Percentiles rank a stretch among this genome's conserved stretches.
phyloP scores from a whole-genome alignment of 2,888 invertebrate genomes.

The Drosophila infuscata region DNA sequence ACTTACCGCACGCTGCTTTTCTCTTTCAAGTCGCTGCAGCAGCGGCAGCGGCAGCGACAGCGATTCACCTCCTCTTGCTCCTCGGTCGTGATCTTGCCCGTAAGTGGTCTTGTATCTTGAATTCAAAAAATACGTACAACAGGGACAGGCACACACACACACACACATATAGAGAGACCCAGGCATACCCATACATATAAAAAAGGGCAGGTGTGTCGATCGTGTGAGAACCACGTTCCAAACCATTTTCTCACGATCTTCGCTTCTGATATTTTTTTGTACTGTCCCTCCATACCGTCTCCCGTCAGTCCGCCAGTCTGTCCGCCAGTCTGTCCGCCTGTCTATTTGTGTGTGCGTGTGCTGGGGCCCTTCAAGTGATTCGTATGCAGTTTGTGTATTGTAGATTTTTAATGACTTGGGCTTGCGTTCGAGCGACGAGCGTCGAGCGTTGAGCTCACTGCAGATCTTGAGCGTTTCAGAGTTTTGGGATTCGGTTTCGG shows the following conservation, averaged over 20 bases:
- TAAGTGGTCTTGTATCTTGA: constrained; percentile 84
- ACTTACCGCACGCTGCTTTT: constrained; percentile 81
- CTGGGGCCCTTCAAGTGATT: constrained; percentile 71
- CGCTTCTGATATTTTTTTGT: constrained; percentile 82
- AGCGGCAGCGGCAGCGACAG: constrained; percentile 14
- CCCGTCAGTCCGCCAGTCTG: constrained; percentile 17
- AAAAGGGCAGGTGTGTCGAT: constrained; percentile 86
- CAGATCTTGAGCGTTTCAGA: constrained; percentile 45
- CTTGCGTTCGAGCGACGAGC: constrained; percentile 66
- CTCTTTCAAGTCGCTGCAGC: constrained; percentile 59
- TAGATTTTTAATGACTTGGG: constrained; percentile 79
- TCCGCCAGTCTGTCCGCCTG: constrained; percentile 13
- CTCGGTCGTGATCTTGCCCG: constrained; percentile 84
- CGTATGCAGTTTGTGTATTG: constrained; percentile 80
- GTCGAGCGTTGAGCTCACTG: constrained; percentile 32
- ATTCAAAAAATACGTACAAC: constrained; percentile 70
- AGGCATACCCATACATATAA: constrained; percentile 58
- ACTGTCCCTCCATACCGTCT: constrained; percentile 26
- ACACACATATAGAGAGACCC: constrained; percentile 10
- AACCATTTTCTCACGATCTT: constrained; percentile 86
- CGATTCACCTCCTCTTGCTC: constrained; percentile 34
- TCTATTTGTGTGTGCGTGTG: constrained; percentile 48
- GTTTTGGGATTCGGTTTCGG: constrained; percentile 66
- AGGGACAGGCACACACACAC: constrained; percentile 50
- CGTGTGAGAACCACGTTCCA: constrained; percentile 86